A percentile compares a stretch with the other conserved stretches of the same genome.
Conservation (phyloP, 2,113 vertebrate genomes). For the Galbula dea region DNA sequence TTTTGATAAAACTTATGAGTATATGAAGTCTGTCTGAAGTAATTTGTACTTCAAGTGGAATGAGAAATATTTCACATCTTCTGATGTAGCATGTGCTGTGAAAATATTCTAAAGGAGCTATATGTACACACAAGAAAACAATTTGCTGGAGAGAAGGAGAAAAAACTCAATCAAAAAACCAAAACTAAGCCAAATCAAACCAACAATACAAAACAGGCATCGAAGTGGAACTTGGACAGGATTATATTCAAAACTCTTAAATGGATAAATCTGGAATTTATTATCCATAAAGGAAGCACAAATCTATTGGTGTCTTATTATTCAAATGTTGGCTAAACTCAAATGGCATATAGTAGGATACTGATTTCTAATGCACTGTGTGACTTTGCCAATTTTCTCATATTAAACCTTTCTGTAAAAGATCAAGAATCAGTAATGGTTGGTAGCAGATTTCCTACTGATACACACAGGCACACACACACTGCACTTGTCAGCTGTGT, state of each 20-base stretch:
- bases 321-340: not conserved
- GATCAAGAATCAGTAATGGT: not conserved
- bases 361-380: not conserved
- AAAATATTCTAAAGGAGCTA: not conserved
- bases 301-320: not conserved
- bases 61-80: not conserved
- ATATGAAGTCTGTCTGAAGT: not conserved
- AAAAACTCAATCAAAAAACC: not conserved
- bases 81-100: not conserved
- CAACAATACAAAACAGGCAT: not conserved
- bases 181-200: not conserved
- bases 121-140: not conserved
- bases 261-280: not conserved
- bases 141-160: not conserved
- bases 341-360: rapidly evolving
- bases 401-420: not conserved
- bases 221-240: not conserved
- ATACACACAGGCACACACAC: not conserved
- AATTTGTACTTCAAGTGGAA: not conserved
- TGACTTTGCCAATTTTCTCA: not conserved
- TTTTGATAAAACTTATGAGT: not conserved
- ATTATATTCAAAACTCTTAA: not conserved
- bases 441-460: not conserved
- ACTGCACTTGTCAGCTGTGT: not conserved
- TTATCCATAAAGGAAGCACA: not conserved